These are phyloP conservation scores for Paramisgurnus dabryanus DNA, from an alignment of 2,113 vertebrate genomes.

Conservation along the genomic window DNA sequence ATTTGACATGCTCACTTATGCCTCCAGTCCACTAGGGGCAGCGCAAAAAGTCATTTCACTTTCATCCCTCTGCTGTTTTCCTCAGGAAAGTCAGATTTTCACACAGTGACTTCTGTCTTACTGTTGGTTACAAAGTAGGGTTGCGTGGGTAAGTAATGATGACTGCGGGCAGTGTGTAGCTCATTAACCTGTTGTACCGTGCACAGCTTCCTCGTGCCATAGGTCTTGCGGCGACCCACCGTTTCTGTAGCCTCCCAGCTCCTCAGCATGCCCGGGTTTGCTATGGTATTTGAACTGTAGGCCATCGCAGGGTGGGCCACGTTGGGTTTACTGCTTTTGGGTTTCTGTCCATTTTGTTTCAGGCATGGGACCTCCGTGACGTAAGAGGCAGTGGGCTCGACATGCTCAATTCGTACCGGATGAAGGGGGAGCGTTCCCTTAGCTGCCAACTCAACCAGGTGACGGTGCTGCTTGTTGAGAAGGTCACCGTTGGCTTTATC, in stretches of 20 bases:
- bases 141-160: constrained; percentile 91
- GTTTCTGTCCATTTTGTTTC: constrained; percentile 87
- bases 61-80: constrained; percentile 43
- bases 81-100: constrained; percentile 60
- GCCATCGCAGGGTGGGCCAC: constrained; percentile 77
- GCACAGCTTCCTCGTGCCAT: constrained; percentile 85
- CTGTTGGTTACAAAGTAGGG: constrained; percentile 99
- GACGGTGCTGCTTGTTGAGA: constrained; percentile 85
- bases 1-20: constrained; percentile 22
- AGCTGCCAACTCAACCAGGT: constrained; percentile 87
- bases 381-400: constrained; percentile 84
- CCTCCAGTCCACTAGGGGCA: constrained; percentile 43
- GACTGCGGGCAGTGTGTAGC: constrained; percentile 84
- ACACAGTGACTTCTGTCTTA: constrained; percentile 99
- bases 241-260: constrained; percentile 92
- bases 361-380: constrained; percentile 83
- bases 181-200: constrained; percentile 83
- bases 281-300: constrained; percentile 86
- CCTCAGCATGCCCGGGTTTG: constrained; percentile 73
- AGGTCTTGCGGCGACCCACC: constrained; percentile 86
- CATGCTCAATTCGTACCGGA: constrained; percentile 77
- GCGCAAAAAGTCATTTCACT: constrained; percentile 30
- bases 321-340: constrained; percentile 75
- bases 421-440: constrained; percentile 91
- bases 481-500: constrained; percentile 93